Conservation (phyloP, 2,888 invertebrate genomes). For the Meghimatium bilineatum region DNA sequence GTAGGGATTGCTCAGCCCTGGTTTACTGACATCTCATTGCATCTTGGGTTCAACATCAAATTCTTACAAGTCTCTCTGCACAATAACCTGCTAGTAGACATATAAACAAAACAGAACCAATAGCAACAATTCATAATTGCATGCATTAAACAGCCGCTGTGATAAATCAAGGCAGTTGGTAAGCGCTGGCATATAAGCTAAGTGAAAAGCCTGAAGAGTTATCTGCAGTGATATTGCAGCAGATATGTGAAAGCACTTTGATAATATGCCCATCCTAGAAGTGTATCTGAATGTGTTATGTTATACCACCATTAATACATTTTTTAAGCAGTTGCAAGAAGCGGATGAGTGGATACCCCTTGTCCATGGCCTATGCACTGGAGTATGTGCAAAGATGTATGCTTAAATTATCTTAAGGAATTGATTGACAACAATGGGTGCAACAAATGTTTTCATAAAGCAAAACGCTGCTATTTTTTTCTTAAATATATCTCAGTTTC, state of each 20-base stretch:
- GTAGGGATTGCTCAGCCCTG: too few relatives aligned
- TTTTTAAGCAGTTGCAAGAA: neutral
- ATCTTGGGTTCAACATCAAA: too few relatives aligned
- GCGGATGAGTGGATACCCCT: too few relatives aligned
- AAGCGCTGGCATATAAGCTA: neutral
- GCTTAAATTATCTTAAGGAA: too few relatives aligned
- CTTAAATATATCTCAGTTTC: neutral
- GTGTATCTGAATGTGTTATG: neutral
- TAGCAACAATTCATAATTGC: neutral
- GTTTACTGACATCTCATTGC: too few relatives aligned
- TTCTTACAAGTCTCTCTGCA: neutral
- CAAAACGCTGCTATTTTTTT: neutral
- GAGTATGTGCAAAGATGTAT: too few relatives aligned
- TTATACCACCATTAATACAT: neutral
- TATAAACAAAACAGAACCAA: too few relatives aligned
- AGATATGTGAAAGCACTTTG: neutral
- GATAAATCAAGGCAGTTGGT: neutral
- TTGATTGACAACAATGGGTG: too few relatives aligned
- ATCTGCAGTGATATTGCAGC: neutral
- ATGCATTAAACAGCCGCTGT: conserved; percentile 1
- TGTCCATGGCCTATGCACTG: too few relatives aligned
- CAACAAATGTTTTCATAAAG: neutral
- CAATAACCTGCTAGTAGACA: neutral
- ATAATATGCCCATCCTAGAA: neutral
- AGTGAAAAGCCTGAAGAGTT: neutral